A percentile compares a stretch with the other conserved stretches of the same genome.
phyloP scores from a whole-genome alignment of 2,797 vertebrate genomes.

The Manis javanica region DNA sequence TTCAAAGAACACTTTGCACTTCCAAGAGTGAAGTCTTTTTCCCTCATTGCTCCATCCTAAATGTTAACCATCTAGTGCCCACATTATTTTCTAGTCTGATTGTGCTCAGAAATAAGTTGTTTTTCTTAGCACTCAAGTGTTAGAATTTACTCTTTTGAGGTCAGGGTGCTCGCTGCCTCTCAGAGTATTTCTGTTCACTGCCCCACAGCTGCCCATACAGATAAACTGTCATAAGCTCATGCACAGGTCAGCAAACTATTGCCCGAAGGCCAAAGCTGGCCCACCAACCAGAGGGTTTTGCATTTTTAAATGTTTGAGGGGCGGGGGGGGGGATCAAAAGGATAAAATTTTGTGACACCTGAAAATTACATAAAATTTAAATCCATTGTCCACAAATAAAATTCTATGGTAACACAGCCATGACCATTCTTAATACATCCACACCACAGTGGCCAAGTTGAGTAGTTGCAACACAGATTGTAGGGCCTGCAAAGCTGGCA shows the following conservation, averaged over 20 bases:
- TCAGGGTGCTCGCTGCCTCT: neutral
- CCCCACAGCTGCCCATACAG: neutral
- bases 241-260: neutral
- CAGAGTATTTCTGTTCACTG: neutral
- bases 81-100: neutral
- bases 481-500: neutral
- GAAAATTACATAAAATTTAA: neutral
- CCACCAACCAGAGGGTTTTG: neutral
- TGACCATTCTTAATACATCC: neutral
- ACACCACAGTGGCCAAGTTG: neutral
- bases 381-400: neutral
- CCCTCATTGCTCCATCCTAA: fast-evolving
- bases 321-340: neutral
- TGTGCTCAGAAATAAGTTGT: neutral
- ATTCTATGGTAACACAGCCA: neutral
- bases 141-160: neutral
- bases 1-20: neutral
- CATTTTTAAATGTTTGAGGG: neutral
- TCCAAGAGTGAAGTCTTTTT: neutral
- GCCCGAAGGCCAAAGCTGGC: neutral
- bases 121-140: neutral
- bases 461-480: neutral
- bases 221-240: neutral
- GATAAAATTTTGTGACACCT: neutral
- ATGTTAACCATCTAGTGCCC: fast-evolving